These are phyloP conservation scores for Drosophila pseudotalamancana DNA, from an alignment of 2,888 invertebrate genomes.

Conservation along the genomic window DNA sequence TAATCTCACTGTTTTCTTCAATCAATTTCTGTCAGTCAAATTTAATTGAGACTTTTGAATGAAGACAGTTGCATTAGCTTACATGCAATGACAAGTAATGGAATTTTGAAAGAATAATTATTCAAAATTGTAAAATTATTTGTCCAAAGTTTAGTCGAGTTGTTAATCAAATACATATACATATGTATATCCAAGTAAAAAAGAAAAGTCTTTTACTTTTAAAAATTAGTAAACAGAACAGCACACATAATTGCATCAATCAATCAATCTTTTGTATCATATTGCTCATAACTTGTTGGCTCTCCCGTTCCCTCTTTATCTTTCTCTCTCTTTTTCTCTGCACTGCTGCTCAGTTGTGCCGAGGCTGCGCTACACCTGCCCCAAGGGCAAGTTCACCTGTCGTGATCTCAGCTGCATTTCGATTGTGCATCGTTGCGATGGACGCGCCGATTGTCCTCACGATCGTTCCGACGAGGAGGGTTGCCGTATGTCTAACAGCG, in stretches of 20 bases:
- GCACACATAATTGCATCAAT: slow-evolving; percentile 12
- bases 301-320: neutral
- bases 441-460: slow-evolving; percentile 88
- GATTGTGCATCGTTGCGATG: slow-evolving; percentile 89
- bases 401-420: slow-evolving; percentile 90
- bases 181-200: too few species aligned
- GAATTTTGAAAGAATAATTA: too few species aligned
- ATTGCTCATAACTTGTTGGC: slow-evolving; percentile 1
- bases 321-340: slow-evolving; percentile 9
- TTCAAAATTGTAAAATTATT: too few species aligned
- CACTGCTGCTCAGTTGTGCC: slow-evolving; percentile 74
- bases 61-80: too few species aligned
- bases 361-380: slow-evolving; percentile 81
- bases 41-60: too few species aligned
- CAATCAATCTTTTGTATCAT: slow-evolving; percentile 15
- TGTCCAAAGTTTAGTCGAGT: too few species aligned
- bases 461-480: slow-evolving; percentile 88
- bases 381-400: slow-evolving; percentile 88
- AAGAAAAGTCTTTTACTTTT: neutral
- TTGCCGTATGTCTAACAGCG: slow-evolving; percentile 86
- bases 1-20: too few species aligned
- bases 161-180: too few species aligned
- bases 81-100: too few species aligned
- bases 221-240: slow-evolving; percentile 4
- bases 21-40: too few species aligned